Conservation (phyloP, 2,113 vertebrate species). For the Tachuris rubrigastra region DNA sequence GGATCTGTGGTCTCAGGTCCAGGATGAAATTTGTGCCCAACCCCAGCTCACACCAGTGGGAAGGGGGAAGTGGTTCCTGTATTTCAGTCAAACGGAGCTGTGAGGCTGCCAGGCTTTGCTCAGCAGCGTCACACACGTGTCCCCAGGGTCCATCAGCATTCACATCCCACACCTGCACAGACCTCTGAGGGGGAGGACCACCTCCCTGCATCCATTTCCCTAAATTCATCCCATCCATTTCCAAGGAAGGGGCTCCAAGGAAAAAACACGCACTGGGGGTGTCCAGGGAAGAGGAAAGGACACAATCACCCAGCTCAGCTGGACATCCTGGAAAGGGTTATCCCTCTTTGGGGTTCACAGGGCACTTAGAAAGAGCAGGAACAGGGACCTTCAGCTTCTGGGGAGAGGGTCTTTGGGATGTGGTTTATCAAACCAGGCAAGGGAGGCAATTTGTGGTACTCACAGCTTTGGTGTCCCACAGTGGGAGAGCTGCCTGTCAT, state of each 20-base stretch:
- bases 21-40: neutral
- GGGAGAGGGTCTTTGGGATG: neutral
- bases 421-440: neutral
- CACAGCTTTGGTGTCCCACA: neutral
- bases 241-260: neutral
- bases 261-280: accelerated
- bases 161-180: neutral
- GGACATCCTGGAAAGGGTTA: neutral
- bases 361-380: neutral
- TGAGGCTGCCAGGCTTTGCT: neutral
- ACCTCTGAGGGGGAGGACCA: neutral
- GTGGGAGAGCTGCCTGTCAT: neutral
- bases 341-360: neutral
- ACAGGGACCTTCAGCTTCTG: neutral
- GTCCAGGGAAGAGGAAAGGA: neutral
- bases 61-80: neutral
- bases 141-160: neutral
- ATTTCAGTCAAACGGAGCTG: neutral
- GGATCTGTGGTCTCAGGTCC: neutral
- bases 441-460: neutral
- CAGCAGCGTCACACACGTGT: neutral
- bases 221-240: neutral
- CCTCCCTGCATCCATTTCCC: neutral
- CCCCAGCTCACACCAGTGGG: neutral
- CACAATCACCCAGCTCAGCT: accelerated